Base-by-base conservation (phyloP, 2,113 vertebrate genomes). In the Astur gentilis region DNA sequence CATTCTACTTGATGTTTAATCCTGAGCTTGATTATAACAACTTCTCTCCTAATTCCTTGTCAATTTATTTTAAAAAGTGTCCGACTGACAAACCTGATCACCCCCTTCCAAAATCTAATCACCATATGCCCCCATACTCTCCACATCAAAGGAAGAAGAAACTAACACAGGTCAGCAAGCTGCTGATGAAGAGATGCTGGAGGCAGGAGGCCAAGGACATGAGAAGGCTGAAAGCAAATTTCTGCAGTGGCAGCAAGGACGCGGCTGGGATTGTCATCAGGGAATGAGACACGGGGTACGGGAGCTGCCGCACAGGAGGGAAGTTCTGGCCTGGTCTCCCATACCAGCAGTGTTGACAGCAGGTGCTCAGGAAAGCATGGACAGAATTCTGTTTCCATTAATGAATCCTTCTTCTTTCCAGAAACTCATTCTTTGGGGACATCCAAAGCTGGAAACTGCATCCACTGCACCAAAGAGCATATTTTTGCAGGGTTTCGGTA, bases 241-340 rank as follows among this genome's bases (percentile, higher is more conserved):
- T 26, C 32, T 54, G n/a, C 47, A 26, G n/a, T 1, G 0, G 49
- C 55, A 75, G 55, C 18, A 77, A 34, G 26, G 25, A 36, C 36
- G 42, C 0, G 0, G 10, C 26, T 72, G 6, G 32, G 20, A 34
- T 10, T 7, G 6, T 20, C 69, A n/a, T 40, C 12, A 13, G 32
- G 36, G 34, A 73, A 77, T 6, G 26, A 70, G 40, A 40, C 40
- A 55, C 3, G 64, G 38, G 15, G 22, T 9, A 52, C 1, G 0
- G 17, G 19, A 67, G 6, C 6, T 81, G 16, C 11, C 2, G 1
- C 25, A 18, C 16, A 45, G 10, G 23, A 80, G 42, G 16, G 5
- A 40, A 13, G 40, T 45, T 58, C 38, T 65, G 31, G 16, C 5
- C 32, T 23, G 8, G 16, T 23, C n/a, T 71, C 34, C 21, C 36